Conservation (phyloP, 2,888 invertebrate genomes). For the Leucozona laternaria region DNA sequence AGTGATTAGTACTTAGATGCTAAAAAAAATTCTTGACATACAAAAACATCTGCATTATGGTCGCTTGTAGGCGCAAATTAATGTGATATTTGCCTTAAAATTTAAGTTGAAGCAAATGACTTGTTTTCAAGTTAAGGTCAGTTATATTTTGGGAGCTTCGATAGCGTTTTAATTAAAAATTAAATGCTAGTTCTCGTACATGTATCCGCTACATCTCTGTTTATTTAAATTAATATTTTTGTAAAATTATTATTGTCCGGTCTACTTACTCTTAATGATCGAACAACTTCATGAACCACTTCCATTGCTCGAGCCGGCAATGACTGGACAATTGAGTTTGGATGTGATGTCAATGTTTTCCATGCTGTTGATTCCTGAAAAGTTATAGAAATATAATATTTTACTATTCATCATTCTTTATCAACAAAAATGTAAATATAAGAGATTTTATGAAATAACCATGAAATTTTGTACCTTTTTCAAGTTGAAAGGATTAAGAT, state of each 20-base stretch:
- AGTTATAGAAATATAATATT: neutral
- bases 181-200: too few species aligned
- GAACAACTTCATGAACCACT: conserved; percentile 83
- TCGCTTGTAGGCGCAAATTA: conserved; percentile 3
- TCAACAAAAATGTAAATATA: too few species aligned
- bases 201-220: too few species aligned
- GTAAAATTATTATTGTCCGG: too few species aligned
- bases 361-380: conserved; percentile 83
- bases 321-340: conserved; percentile 82
- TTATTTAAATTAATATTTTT: too few species aligned
- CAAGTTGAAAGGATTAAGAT: too few species aligned
- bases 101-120: neutral
- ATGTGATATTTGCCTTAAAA: neutral
- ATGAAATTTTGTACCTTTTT: too few species aligned
- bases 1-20: conserved; percentile 32
- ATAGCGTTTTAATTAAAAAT: neutral
- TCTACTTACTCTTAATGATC: conserved; percentile 82
- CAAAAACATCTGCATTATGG: conserved; percentile 2
- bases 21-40: conserved; percentile 58
- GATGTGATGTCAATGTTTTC: conserved; percentile 83
- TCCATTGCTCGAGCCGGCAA: conserved; percentile 83
- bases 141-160: neutral
- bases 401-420: neutral
- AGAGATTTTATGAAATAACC: too few species aligned
- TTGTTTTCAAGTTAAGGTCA: neutral